These are phyloP conservation scores for Bombus sylvicola DNA, from an alignment of 1,140 invertebrate species.

Conservation along the genomic window DNA sequence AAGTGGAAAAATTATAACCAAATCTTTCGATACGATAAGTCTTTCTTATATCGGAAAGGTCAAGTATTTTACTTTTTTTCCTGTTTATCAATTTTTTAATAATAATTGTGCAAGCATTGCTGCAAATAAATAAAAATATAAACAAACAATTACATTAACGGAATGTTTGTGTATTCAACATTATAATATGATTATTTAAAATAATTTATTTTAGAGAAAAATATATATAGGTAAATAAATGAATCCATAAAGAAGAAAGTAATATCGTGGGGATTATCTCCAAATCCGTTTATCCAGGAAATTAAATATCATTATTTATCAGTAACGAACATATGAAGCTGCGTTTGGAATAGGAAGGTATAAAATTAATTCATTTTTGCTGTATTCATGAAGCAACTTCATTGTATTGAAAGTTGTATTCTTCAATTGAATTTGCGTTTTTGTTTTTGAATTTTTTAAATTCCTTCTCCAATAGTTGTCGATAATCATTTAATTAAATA, in stretches of 20 bases:
- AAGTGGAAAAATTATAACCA: neutral
- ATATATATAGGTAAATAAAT: neutral
- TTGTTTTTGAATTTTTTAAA: neutral
- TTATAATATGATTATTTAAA: neutral
- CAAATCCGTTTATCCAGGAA: neutral
- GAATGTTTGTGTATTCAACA: neutral
- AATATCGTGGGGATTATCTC: neutral
- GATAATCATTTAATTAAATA: neutral
- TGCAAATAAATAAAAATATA: neutral
- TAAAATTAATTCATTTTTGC: neutral
- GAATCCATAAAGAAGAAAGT: neutral
- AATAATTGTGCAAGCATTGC: neutral
- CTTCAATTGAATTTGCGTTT: neutral
- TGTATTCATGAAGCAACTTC: neutral
- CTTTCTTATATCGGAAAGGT: accelerated
- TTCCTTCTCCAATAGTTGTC: neutral
- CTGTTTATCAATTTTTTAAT: neutral
- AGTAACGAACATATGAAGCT: neutral
- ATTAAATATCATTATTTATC: neutral
- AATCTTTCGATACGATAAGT: no score
- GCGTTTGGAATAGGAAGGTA: neutral
- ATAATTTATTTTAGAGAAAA: neutral
- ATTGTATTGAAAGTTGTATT: no score
- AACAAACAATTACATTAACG: neutral
- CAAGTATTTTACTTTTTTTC: neutral